Percentiles rank a stretch among this genome's conserved stretches.
Conservation (phyloP, 2,888 invertebrate genomes). For the Cataglyphis cursor region DNA sequence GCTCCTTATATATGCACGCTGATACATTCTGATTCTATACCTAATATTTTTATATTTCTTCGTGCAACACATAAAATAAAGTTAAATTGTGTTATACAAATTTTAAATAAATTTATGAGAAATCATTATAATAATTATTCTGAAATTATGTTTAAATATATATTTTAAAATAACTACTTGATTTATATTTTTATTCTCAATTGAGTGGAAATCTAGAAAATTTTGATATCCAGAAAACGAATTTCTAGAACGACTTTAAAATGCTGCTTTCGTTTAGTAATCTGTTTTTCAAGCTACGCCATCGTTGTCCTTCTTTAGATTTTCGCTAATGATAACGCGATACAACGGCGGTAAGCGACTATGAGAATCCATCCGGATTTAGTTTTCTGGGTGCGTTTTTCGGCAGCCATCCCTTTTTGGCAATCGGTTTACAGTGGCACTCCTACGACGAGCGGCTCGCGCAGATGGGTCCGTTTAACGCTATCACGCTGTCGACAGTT, state of each 20-base stretch:
- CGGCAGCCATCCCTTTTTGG: conserved; percentile 34
- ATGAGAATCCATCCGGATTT: conserved; percentile 73
- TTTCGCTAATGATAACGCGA: conserved; percentile 33
- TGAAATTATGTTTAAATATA: neutral
- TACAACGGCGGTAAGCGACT: conserved; percentile 55
- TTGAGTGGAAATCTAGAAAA: neutral
- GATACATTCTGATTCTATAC: neutral
- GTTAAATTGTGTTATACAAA: neutral
- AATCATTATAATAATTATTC: neutral
- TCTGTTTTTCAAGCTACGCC: neutral
- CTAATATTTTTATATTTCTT: neutral
- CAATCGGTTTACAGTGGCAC: conserved; percentile 56
- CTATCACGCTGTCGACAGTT: conserved; percentile 64
- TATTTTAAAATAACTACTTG: neutral
- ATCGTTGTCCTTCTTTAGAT: conserved; percentile 1
- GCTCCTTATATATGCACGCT: neutral
- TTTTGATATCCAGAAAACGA: neutral
- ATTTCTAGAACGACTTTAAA: neutral
- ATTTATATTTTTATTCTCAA: conserved; percentile 7
- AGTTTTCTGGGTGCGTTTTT: conserved; percentile 69
- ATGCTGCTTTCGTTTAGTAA: neutral
- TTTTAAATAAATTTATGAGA: neutral
- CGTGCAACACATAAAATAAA: neutral
- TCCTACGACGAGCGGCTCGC: conserved; percentile 43
- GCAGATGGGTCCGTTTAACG: conserved; percentile 63